A percentile compares a stretch with the other conserved stretches of the same genome.
phyloP scores from a whole-genome alignment of 2,888 invertebrate genomes.

The Liopterus haemorrhoidalis region DNA sequence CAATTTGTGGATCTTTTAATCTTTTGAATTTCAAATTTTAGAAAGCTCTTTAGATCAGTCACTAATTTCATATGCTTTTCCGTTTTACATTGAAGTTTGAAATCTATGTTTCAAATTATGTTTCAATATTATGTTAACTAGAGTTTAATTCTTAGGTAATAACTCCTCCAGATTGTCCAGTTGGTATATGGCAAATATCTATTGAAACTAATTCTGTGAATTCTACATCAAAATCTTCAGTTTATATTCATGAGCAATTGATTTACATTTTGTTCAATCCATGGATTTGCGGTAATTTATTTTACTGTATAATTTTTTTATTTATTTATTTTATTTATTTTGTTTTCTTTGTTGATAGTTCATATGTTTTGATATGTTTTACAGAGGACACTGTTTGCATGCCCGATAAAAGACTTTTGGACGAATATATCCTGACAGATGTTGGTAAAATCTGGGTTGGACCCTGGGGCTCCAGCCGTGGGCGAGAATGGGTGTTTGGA shows the following conservation, averaged over 20 bases:
- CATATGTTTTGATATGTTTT: conserved; percentile 17
- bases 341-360: neutral
- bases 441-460: conserved; percentile 85
- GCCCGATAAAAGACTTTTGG: conserved; percentile 60
- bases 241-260: conserved; percentile 59
- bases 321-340: neutral
- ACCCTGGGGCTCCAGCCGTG: conserved; percentile 62
- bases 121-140: no score
- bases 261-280: conserved; percentile 77
- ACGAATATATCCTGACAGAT: conserved; percentile 74
- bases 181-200: conserved; percentile 63
- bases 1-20: no score
- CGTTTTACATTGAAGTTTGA: no score
- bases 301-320: conserved; percentile 4
- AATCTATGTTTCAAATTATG: no score
- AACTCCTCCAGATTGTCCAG: conserved; percentile 57
- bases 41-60: no score
- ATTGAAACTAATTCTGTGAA: conserved; percentile 54
- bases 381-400: conserved; percentile 72
- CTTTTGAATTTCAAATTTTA: no score
- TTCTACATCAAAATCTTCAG: conserved; percentile 42
- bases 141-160: conserved; percentile 49
- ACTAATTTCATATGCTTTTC: no score
- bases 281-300: conserved; percentile 64
- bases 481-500: conserved; percentile 79